Conservation (phyloP, 2,797 vertebrate genomes). For the Gobionotothen gibberifrons region DNA sequence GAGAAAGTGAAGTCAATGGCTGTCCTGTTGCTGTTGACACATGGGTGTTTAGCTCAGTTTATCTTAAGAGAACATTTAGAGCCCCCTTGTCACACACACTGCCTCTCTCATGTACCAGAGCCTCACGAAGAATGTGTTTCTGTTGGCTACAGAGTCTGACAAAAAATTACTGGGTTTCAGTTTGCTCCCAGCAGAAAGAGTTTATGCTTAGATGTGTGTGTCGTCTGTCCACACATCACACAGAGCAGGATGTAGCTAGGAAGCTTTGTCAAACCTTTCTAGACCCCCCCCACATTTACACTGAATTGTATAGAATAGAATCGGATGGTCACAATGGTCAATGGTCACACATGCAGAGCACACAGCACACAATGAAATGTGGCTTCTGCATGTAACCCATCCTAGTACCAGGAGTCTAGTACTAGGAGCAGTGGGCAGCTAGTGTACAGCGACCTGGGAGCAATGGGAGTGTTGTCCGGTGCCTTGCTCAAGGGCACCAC, state of each 20-base stretch:
- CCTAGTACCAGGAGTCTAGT: too few relatives aligned
- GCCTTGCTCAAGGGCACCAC: too few relatives aligned
- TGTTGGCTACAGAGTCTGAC: conserved; percentile 44
- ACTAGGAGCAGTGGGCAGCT: too few relatives aligned
- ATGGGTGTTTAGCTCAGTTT: conserved; percentile 53
- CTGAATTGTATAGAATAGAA: background rate
- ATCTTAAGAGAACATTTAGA: conserved; percentile 63
- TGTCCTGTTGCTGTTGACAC: conserved; percentile 58
- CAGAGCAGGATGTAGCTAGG: background rate
- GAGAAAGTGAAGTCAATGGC: conserved; percentile 50
- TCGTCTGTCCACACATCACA: conserved; percentile 10
- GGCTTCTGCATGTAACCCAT: too few relatives aligned
- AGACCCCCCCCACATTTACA: conserved; percentile 3
- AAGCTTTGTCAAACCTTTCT: conserved; percentile 11
- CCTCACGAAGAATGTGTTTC: conserved; percentile 37
- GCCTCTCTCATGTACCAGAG: conserved; percentile 43
- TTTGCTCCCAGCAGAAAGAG: conserved; percentile 32
- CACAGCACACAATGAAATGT: too few relatives aligned
- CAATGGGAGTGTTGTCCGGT: too few relatives aligned
- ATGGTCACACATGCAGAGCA: too few relatives aligned
- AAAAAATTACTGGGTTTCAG: conserved; percentile 45
- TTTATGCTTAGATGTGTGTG: conserved; percentile 29
- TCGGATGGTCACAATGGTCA: too few relatives aligned
- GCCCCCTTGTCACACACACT: conserved; percentile 47
- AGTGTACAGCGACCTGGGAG: too few relatives aligned